Evolutionary conservation across 2,113 vertebrate genomes (phyloP), one percentile per base, ranked within the genome.

Genomic region (Myrmecophaga tridactyla): DNA sequence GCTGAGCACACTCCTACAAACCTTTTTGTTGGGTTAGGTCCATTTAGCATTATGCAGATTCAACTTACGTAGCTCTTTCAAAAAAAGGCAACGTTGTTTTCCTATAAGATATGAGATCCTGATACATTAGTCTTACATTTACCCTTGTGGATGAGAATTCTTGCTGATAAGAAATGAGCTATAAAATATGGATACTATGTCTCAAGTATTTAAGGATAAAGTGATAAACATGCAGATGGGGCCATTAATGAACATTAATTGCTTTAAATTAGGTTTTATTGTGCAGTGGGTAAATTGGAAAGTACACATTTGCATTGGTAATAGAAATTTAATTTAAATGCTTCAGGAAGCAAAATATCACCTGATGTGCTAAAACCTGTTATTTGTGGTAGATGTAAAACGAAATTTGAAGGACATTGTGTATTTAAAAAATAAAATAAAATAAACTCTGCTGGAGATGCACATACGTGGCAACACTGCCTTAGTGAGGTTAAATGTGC

Each of bases 161-260:
- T 91, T 92, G 78, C 96, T 93, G 97, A 89, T 96, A 96, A 97
- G 94, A 96, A 95, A 53, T 89, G 75, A 84, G 95, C 96, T 97
- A 81, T 96, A 96, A 96, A 94, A 97, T 96, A 95, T 96, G 97
- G 97, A 86, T 92, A 84, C 94, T 75, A 81, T 97, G 97, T 97
- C 95, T 97, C 95, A 75, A 94, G 95, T 96, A 96, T 96, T 97
- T 97, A 97, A 97, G 96, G 95, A 93, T 97, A 97, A 97, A 97
- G 92, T 1, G 94, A 96, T 97, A 97, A 97, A 96, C 97, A 97
- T 97, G 96, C 97, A 97, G 97, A 97, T 97, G 97, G 97, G 92
- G 46, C 97, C 89, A 97, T 97, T 97, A 97, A 97, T 97, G 97
- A 97, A 96, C 97, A 97, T 97, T 97, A 97, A 97, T 97, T 97